Evolutionary conservation across 2,113 vertebrate species (phyloP), one percentile per base, ranked within the genome.

Genomic region (Neolamprologus cancellatus): DNA sequence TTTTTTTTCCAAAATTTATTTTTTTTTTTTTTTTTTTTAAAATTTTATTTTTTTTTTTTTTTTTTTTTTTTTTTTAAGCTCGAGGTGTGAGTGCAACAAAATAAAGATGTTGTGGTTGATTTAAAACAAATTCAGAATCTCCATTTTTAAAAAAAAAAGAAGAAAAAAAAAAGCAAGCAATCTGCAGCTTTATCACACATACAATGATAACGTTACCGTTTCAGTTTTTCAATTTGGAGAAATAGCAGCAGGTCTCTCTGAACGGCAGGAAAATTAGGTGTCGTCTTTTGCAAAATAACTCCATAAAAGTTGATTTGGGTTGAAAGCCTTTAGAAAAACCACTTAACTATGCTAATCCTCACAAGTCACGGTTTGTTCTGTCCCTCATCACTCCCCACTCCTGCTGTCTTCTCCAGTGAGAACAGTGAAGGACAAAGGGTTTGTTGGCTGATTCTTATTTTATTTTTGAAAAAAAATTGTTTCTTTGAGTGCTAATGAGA

Each of bases 401-500:
- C 15, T 15, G 55, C 20, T 18, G 17, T 79, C 66, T 79, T 64
- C 30, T 86, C 78, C 81, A 39, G 8, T 25, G 48, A 84, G 81
- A 84, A 85, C 57, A 53, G 87, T 64, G 18, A 81, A 79, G 87
- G 46, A 80, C 5, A 7, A 83, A 85, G 81, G 55, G 88, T 87
- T 83, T 74, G 6, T 10, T 18, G 71, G 59, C 90, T 94, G 80
- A 76, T 48, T 48, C 15, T 91, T 79, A 14, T 91, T 92, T 52
- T 52, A 52, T 6, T 52, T 52, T 52, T 20, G 9, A 52, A 25
- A 23, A n/a, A n/a, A n/a, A n/a, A n/a, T 1, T 14, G 5, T n/a
- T 5, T n/a, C 1, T 53, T 53, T 20, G 50, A 97, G 92, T 93
- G 96, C 97, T 97, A 96, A 97, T 97, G 95, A 96, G 79, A 97